These are phyloP conservation scores for Atlantisia rogersi DNA, from an alignment of 2,113 vertebrate species.

Conservation along the genomic window DNA sequence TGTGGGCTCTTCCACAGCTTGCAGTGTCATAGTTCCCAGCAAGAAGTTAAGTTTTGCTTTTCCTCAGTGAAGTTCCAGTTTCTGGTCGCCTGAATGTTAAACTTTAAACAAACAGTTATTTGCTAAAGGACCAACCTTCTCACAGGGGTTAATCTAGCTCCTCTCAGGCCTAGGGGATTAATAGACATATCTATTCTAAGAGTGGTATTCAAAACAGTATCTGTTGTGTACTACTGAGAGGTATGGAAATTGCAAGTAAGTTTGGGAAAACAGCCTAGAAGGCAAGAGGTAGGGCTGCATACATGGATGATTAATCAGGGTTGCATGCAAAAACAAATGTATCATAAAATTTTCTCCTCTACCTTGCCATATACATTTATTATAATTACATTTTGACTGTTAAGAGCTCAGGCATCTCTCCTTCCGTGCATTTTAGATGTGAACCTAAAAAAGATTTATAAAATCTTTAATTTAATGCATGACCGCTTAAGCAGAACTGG, in stretches of 20 bases:
- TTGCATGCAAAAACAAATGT: not conserved
- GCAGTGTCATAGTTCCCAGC: not conserved
- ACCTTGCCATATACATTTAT: not conserved
- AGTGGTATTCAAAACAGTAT: not conserved
- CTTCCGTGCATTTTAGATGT: not conserved
- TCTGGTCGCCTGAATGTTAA: not conserved
- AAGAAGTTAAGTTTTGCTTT: not conserved
- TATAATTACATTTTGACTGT: not conserved
- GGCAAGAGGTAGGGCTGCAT: not conserved
- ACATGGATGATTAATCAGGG: not conserved
- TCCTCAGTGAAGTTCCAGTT: not conserved
- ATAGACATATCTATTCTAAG: not conserved
- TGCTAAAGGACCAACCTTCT: not conserved
- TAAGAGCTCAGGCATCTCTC: not conserved
- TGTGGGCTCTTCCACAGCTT: not conserved
- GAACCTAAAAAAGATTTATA: not conserved
- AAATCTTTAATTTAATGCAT: not conserved
- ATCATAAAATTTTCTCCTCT: not conserved
- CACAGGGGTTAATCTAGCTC: not conserved
- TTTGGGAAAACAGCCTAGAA: not conserved
- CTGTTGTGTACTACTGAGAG: not conserved
- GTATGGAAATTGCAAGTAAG: not conserved
- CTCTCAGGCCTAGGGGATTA: not conserved
- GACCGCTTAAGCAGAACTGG: not conserved
- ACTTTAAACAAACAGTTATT: not conserved